These are phyloP conservation scores for Andricus curvator DNA, from an alignment of 2,888 invertebrate genomes.

Conservation along the genomic window DNA sequence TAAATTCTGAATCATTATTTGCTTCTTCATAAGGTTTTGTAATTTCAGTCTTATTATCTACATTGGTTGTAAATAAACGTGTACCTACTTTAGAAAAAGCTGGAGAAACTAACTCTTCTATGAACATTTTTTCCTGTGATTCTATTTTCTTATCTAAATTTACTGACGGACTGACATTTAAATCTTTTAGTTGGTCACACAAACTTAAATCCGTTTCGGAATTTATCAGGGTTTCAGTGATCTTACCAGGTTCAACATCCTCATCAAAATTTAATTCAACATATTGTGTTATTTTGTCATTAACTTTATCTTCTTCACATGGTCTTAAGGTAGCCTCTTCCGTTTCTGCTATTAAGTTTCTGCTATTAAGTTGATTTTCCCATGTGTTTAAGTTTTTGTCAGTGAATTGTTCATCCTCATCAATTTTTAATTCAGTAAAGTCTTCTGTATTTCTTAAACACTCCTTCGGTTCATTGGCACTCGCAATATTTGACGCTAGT, in stretches of 20 bases:
- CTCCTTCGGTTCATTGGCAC: neutral
- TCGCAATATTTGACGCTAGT: neutral
- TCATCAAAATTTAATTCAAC: neutral
- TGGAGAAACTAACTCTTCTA: constrained; percentile 1
- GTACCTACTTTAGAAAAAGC: neutral
- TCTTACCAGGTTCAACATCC: neutral
- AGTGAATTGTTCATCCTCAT: neutral
- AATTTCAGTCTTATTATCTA: constrained; percentile 9
- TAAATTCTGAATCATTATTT: constrained; percentile 8
- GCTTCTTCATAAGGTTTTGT: neutral
- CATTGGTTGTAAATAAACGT: constrained; percentile 7
- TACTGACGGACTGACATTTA: neutral
- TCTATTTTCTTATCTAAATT: neutral
- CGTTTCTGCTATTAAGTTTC: constrained; percentile 14
- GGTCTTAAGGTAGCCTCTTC: neutral
- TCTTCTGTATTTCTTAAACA: constrained; percentile 23
- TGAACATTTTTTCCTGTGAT: constrained; percentile 26
- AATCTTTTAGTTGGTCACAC: neutral
- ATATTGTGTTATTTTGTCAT: constrained; percentile 38
- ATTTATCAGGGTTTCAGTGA: neutral
- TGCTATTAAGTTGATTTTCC: constrained; percentile 28
- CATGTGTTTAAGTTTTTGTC: neutral
- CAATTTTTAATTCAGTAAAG: neutral
- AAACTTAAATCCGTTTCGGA: neutral
- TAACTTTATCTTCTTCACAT: constrained; percentile 15